Evolutionary conservation across 2,797 vertebrate genomes (phyloP).

Genomic region (Trachurus trachurus): DNA sequence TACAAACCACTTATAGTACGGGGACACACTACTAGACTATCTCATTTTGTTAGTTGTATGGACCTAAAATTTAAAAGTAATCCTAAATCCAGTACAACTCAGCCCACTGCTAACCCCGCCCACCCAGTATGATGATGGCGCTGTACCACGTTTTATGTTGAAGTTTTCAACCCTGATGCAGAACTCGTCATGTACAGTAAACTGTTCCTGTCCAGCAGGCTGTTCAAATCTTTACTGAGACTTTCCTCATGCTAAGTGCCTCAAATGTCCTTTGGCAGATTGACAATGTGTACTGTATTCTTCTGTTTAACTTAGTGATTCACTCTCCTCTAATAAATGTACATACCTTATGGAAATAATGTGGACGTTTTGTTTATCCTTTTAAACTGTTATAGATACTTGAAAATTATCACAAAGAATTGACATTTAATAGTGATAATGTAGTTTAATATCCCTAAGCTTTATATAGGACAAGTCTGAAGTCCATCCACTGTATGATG

Average conservation of each 20-base stretch:
- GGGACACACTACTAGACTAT: slow-evolving; percentile 10
- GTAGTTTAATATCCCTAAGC: not conserved
- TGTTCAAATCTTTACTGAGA: slow-evolving; percentile 51
- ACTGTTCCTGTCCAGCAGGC: slow-evolving; percentile 44
- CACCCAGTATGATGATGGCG: not conserved
- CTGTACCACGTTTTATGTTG: not conserved
- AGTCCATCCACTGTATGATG: not conserved
- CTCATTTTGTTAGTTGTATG: not conserved
- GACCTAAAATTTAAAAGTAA: slow-evolving; percentile 1
- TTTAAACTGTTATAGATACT: not conserved
- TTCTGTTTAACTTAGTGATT: slow-evolving; percentile 62
- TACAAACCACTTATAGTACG: slow-evolving; percentile 10
- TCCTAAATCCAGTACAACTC: not conserved
- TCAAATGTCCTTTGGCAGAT: slow-evolving; percentile 81
- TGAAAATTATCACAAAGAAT: not conserved
- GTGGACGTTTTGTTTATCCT: not conserved
- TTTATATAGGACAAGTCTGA: not conserved
- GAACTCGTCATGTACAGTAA: slow-evolving; percentile 32
- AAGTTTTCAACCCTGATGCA: slow-evolving; percentile 2
- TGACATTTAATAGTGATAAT: not conserved
- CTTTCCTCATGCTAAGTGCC: slow-evolving; percentile 85
- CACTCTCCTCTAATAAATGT: slow-evolving; percentile 81
- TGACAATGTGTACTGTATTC: slow-evolving; percentile 83
- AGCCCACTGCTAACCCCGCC: not conserved
- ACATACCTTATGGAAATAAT: slow-evolving; percentile 64